Evolutionary conservation across 2,888 invertebrate genomes (phyloP).

Genomic region (Ornithoptera alexandrae): DNA sequence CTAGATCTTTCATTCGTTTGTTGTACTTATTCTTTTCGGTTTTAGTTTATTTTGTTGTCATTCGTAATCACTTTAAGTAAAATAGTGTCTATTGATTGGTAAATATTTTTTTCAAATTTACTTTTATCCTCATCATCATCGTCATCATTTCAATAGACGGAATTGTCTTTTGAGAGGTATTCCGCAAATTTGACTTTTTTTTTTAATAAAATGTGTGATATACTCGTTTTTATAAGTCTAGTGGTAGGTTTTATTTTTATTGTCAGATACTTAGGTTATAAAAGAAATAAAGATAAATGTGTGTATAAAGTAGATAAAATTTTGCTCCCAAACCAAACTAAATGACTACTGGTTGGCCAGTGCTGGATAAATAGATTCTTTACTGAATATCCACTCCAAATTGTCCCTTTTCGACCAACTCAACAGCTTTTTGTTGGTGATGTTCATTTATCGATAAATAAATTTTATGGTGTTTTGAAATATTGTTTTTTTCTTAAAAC

Average conservation of each 20-base stretch:
- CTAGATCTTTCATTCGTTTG: no score
- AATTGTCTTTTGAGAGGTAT: no score
- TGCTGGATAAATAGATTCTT: slow-evolving; percentile 52
- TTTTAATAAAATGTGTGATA: neutral
- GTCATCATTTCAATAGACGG: no score
- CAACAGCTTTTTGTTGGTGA: slow-evolving; percentile 38
- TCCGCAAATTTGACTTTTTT: neutral
- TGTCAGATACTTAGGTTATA: neutral
- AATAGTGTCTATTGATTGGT: no score
- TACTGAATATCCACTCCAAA: slow-evolving; percentile 52
- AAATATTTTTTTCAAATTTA: no score
- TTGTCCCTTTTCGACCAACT: slow-evolving; percentile 49
- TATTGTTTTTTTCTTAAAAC: neutral
- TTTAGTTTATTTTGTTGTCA: no score
- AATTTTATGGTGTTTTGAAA: neutral
- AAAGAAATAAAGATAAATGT: neutral
- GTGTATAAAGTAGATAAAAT: slow-evolving; percentile 12
- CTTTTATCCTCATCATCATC: no score
- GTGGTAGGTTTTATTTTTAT: neutral
- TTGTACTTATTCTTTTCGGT: no score
- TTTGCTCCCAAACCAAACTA: slow-evolving; percentile 18
- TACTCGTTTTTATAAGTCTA: neutral
- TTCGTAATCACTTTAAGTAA: no score
- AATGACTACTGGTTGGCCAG: slow-evolving; percentile 33
- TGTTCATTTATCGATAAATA: slow-evolving; percentile 23